phyloP scores from a whole-genome alignment of 2,797 vertebrate genomes.

The Limnodromus scolopaceus region DNA sequence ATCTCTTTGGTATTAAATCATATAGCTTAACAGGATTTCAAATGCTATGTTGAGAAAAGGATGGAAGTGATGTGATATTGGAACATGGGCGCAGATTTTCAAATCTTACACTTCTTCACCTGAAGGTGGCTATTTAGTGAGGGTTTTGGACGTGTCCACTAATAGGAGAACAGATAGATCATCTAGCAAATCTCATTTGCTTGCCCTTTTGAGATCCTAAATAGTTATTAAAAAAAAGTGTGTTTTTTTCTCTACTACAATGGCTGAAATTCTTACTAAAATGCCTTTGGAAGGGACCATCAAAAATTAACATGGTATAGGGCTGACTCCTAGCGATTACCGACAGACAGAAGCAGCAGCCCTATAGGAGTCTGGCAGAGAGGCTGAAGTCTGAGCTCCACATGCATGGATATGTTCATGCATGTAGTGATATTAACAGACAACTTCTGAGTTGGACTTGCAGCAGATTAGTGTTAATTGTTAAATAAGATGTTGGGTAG shows the following conservation, averaged over 20 bases:
- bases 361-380: not conserved
- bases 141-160: not conserved
- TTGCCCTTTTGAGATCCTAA: not conserved
- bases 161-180: not conserved
- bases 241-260: not conserved
- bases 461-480: not conserved
- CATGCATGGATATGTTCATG: rapidly evolving
- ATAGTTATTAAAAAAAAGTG: not conserved
- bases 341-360: not conserved
- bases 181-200: not conserved
- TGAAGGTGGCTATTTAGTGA: not conserved
- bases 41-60: not conserved
- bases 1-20: not conserved
- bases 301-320: not conserved
- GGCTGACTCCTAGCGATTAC: not conserved
- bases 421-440: not conserved
- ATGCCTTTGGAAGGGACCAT: not conserved
- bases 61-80: not conserved
- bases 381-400: not conserved
- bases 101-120: not conserved
- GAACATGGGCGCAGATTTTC: not conserved
- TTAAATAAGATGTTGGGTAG: not conserved
- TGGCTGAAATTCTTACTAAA: not conserved
- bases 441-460: not conserved
- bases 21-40: not conserved